Evolutionary conservation across 2,888 invertebrate species (phyloP).

Genomic region (Erpobdella octoculata): DNA sequence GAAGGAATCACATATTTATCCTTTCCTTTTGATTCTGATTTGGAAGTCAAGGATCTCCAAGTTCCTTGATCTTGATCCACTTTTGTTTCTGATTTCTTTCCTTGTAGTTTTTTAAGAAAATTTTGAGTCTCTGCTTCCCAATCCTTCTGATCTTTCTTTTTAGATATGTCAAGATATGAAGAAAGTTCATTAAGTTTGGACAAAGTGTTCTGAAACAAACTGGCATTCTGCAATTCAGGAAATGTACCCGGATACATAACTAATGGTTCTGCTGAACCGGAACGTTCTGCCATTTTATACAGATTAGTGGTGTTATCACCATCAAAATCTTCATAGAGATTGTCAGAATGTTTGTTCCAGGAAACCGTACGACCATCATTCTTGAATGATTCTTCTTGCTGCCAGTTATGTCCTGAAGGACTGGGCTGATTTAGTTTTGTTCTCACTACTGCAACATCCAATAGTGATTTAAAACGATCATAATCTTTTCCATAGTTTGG

Average conservation of each 20-base stretch:
- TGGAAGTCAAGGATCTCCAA: background rate
- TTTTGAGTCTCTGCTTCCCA: constrained; percentile 7
- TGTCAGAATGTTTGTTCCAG: background rate
- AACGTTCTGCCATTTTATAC: too few species aligned
- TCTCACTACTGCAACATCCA: background rate
- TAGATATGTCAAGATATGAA: too few species aligned
- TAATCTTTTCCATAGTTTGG: too few species aligned
- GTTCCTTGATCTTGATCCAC: background rate
- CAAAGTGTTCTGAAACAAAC: too few species aligned
- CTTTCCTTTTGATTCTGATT: background rate
- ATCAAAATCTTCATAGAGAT: constrained; percentile 7
- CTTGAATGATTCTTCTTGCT: too few species aligned
- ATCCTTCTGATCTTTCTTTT: background rate
- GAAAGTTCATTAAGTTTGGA: too few species aligned
- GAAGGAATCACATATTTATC: too few species aligned
- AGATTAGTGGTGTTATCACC: background rate
- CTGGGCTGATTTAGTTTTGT: background rate
- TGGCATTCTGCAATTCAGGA: too few species aligned
- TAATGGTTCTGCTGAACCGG: too few species aligned
- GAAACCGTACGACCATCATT: too few species aligned
- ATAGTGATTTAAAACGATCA: too few species aligned
- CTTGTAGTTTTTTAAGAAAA: background rate
- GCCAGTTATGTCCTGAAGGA: background rate
- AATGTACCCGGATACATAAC: too few species aligned
- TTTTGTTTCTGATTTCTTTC: background rate